Conservation (phyloP, 2,797 vertebrate genomes). For the Chiroxiphia lanceolata region DNA sequence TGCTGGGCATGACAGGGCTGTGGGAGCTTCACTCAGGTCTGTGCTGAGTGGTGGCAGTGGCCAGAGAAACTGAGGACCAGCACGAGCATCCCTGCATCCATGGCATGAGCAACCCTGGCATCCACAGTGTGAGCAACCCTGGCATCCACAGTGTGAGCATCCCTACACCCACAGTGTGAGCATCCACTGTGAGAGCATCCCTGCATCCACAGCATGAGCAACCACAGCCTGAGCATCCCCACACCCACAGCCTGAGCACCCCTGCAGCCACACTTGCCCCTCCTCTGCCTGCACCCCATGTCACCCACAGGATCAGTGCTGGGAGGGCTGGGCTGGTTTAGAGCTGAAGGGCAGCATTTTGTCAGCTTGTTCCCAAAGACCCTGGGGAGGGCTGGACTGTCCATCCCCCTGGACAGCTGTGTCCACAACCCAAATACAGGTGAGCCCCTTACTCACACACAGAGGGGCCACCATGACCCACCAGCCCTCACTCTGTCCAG, state of each 20-base stretch:
- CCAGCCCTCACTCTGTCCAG: not conserved
- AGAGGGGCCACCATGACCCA: accelerated
- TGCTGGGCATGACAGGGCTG: accelerated
- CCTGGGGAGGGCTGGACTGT: accelerated
- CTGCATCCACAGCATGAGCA: not conserved
- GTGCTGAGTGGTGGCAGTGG: not conserved
- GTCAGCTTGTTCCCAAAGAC: not conserved
- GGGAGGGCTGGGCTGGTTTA: not conserved
- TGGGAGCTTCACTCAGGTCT: not conserved
- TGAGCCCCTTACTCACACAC: accelerated
- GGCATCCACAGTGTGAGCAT: not conserved
- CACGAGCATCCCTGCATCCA: not conserved
- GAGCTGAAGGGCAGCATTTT: not conserved
- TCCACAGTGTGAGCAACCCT: not conserved
- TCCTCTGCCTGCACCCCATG: accelerated
- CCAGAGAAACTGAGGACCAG: not conserved
- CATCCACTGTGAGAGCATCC: not conserved
- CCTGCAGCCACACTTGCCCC: accelerated
- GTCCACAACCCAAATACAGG: not conserved
- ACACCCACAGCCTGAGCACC: not conserved
- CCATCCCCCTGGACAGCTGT: accelerated
- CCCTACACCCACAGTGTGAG: not conserved
- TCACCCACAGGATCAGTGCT: accelerated
- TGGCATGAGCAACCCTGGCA: not conserved
- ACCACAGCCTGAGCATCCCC: not conserved